Evolutionary conservation across 2,797 vertebrate species (phyloP), one percentile per base, ranked within the genome.

Genomic region (Ctenopoma multispine): DNA sequence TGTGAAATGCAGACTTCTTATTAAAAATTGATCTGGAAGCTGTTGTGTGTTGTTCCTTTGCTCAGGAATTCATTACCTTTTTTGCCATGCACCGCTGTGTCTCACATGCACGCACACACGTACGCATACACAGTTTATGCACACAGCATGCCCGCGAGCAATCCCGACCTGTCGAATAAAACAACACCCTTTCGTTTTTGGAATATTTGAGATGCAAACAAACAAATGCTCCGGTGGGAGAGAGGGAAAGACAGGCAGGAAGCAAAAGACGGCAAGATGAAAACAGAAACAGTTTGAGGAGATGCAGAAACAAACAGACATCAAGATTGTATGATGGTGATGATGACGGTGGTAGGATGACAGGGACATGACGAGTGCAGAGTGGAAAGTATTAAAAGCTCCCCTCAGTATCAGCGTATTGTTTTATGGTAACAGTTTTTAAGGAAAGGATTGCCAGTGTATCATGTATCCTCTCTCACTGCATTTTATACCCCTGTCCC

Each of bases 1-100:
- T 89, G 87, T 89, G 90, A 89, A 91, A 88, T 81, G 87, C 85
- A 60, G 81, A 80, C 84, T 79, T 92, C 87, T 89, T 92, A 93
- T 93, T 93, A 93, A 92, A 93, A 91, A 93, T 93, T 91, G 86
- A 92, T 93, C 90, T 88, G 77, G 88, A 91, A 93, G 91, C 92
- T 91, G 91, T 89, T 91, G 86, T 91, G 86, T 91, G 88, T 92
- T 65, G 63, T 87, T 82, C 89, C 90, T 89, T 87, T 23, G 43
- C 81, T 76, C 79, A 92, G 84, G 88, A 93, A 93, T 93, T 93
- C 89, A 93, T 93, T 92, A 92, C 83, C 79, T 78, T 79, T n/a
- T 72, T 75, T 74, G 86, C 86, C 78, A 85, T 69, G 89, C 83
- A 69, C 86, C 29, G 58, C 81, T 84, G 72, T 90, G 73, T 80